A percentile compares a stretch with the other conserved stretches of the same genome.
Evolutionary conservation across 2,113 vertebrate genomes (phyloP).

Genomic region (Aix galericulata): DNA sequence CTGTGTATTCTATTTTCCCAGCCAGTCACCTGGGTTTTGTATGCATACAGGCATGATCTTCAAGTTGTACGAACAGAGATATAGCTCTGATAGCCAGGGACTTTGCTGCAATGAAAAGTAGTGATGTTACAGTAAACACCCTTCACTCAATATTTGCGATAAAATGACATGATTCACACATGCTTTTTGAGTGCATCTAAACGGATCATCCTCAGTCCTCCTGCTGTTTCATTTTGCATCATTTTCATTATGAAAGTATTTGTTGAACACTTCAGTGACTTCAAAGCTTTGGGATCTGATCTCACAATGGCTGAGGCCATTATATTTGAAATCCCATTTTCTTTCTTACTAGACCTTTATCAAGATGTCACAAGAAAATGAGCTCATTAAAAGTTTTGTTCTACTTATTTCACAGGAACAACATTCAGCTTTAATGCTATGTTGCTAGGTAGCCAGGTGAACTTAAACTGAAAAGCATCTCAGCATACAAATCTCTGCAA

Average conservation of each 20-base stretch:
- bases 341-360: not conserved
- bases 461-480: constrained; percentile 14
- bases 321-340: not conserved
- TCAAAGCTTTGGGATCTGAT: not conserved
- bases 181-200: not conserved
- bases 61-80: not conserved
- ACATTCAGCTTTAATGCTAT: not conserved
- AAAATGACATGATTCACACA: not conserved
- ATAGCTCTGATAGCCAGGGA: not conserved
- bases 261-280: not conserved
- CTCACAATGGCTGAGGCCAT: not conserved
- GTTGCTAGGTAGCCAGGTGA: constrained; percentile 48
- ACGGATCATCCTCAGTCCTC: not conserved
- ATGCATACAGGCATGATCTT: not conserved
- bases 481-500: not conserved
- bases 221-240: not conserved
- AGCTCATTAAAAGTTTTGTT: not conserved
- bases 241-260: not conserved
- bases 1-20: not conserved
- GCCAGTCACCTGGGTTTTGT: not conserved
- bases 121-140: not conserved
- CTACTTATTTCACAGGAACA: constrained; percentile 3
- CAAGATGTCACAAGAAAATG: not conserved
- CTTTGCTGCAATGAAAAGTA: not conserved
- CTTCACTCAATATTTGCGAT: not conserved